These are phyloP conservation scores for Julus scanicus DNA, from an alignment of 2,888 invertebrate species.

Conservation along the genomic window DNA sequence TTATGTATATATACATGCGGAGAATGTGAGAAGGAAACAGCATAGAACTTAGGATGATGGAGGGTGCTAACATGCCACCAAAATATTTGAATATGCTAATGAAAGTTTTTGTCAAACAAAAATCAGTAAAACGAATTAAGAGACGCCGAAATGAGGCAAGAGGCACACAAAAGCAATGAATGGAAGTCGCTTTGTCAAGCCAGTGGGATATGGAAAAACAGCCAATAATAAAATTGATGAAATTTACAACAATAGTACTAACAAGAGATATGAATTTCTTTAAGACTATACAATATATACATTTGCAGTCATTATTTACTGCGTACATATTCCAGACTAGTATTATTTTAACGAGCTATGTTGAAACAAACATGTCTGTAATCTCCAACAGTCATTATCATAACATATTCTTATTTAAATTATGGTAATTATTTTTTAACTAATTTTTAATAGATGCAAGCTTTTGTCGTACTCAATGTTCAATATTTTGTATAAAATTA, in stretches of 20 bases:
- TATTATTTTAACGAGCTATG: no score
- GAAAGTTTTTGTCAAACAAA: constrained; percentile 19
- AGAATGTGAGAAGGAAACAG: neutral
- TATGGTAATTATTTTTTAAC: no score
- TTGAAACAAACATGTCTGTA: no score
- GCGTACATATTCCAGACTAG: no score
- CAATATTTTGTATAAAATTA: no score
- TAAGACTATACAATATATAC: no score
- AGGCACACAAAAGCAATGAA: neutral
- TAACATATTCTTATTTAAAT: no score
- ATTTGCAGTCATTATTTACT: no score
- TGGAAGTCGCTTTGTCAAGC: neutral
- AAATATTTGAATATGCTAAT: constrained; percentile 41
- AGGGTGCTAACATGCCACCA: neutral
- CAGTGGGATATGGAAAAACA: neutral
- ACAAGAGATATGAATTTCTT: neutral
- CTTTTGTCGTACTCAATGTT: no score
- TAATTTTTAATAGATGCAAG: no score
- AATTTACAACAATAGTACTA: neutral
- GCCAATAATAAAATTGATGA: neutral
- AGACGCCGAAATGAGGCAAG: neutral
- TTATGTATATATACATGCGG: neutral
- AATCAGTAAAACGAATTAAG: constrained; percentile 32
- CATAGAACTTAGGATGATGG: neutral
- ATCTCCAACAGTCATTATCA: no score